Evolutionary conservation across 2,113 vertebrate species (phyloP).

Genomic region (Pristiophorus japonicus): DNA sequence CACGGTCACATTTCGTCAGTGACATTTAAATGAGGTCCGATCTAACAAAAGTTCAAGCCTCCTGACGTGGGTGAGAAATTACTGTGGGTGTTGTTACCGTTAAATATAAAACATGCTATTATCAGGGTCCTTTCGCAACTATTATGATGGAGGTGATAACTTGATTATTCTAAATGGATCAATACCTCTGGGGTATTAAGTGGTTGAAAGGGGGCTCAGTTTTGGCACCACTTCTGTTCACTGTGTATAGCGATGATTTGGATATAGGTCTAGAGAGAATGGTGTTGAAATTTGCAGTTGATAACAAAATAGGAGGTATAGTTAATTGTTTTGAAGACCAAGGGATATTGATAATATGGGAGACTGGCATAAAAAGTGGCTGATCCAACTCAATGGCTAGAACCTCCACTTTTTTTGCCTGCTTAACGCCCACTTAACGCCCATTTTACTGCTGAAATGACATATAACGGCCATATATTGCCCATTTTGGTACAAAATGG

Average conservation of each 20-base stretch:
- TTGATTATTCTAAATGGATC: not conserved
- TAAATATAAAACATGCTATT: not conserved
- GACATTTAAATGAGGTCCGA: not conserved
- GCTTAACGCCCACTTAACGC: too few species aligned
- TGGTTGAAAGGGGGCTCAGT: not conserved
- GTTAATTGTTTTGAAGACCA: not conserved
- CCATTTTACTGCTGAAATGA: too few species aligned
- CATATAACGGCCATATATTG: too few species aligned
- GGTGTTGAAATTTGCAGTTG: not conserved
- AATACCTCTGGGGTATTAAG: not conserved
- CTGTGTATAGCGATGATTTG: not conserved
- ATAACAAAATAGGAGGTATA: too few species aligned
- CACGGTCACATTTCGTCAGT: not conserved
- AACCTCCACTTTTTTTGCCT: too few species aligned
- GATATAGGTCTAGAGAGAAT: not conserved
- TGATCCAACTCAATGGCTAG: not conserved
- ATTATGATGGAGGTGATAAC: not conserved
- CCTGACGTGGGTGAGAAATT: not conserved
- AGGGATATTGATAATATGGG: not conserved
- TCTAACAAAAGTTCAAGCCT: not conserved
- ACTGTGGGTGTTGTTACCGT: not conserved
- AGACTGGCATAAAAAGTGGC: not conserved
- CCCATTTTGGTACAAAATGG: too few species aligned
- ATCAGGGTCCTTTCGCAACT: not conserved
- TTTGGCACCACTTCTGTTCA: not conserved